phyloP scores from a whole-genome alignment of 2,797 vertebrate species.

The Sebastes kiyomatsui region DNA sequence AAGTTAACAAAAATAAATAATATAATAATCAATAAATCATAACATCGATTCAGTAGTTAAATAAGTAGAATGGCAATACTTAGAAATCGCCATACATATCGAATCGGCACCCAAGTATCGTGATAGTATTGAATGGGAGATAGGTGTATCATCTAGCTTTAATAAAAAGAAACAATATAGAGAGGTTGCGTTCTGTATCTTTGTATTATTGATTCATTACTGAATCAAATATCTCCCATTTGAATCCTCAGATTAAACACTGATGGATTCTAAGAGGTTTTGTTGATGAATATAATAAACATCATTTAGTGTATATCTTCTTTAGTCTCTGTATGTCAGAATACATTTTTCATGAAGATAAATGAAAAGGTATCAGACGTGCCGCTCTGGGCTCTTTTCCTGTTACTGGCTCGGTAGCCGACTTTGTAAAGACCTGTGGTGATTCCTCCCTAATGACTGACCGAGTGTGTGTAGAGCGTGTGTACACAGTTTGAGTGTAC shows the following conservation, averaged over 20 bases:
- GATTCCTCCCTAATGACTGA: slow-evolving; percentile 34
- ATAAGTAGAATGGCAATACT: too few relatives aligned
- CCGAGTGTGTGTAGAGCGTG: slow-evolving; percentile 9
- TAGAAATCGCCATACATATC: too few relatives aligned
- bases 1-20: too few relatives aligned
- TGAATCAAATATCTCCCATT: neutral
- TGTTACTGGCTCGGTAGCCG: slow-evolving; percentile 1
- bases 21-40: too few relatives aligned
- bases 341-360: neutral
- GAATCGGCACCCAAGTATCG: too few relatives aligned
- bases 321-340: neutral
- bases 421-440: slow-evolving; percentile 32
- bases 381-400: slow-evolving; percentile 18
- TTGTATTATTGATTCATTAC: neutral
- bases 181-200: neutral
- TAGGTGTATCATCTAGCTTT: too few relatives aligned
- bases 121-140: too few relatives aligned
- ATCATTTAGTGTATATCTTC: neutral
- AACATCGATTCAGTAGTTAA: too few relatives aligned
- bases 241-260: neutral
- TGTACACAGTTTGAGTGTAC: slow-evolving; percentile 17
- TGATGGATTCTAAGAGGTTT: neutral
- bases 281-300: neutral
- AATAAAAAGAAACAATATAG: neutral
- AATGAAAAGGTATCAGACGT: neutral